Evolutionary conservation across 2,888 invertebrate genomes (phyloP), one percentile per base, ranked within the genome.

Genomic region (Sminthurinus aureus): DNA sequence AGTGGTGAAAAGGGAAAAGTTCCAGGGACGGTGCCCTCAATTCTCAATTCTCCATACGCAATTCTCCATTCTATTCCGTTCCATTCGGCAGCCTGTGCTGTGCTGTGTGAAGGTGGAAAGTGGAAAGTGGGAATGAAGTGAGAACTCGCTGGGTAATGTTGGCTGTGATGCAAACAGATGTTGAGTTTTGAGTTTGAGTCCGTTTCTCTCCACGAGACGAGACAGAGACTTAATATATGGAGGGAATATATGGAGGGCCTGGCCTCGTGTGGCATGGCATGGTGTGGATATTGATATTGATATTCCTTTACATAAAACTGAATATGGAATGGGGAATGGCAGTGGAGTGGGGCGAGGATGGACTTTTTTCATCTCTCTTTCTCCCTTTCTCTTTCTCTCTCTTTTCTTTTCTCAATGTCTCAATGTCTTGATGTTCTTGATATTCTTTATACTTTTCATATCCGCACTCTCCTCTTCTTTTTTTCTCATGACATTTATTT

Each of bases 391-490:
- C 71, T 26, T 9, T 69, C 26, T 71, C 71, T n/a, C n/a, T n/a
- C 71, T 71, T 24, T 24, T 71, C 71, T 11, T 71, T 71, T 24
- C 71, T 71, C 71, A 71, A 69, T 69, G 71, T 71, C 71, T n/a
- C n/a, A n/a, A n/a, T n/a, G n/a, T n/a, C n/a, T n/a, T n/a, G n/a
- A n/a, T n/a, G n/a, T n/a, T n/a, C n/a, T 71, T 71, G 13, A 71
- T 71, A 71, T 58, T 58, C 71, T 71, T n/a, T 69, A 69, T 38
- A 38, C 6, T 38, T 38, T 38, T 38, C 38, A 38, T 38, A 38
- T 38, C 38, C 38, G n/a, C n/a, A n/a, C n/a, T 38, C 6, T 38
- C 38, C 6, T 6, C 38, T 24, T 71, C 71, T 71, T 71, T 24
- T 38, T 38, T 71, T 24, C 22, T 3, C n/a, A 24, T 71, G 24